These are phyloP conservation scores for Heptranchias perlo DNA, from an alignment of 2,113 vertebrate species.

Conservation along the genomic window DNA sequence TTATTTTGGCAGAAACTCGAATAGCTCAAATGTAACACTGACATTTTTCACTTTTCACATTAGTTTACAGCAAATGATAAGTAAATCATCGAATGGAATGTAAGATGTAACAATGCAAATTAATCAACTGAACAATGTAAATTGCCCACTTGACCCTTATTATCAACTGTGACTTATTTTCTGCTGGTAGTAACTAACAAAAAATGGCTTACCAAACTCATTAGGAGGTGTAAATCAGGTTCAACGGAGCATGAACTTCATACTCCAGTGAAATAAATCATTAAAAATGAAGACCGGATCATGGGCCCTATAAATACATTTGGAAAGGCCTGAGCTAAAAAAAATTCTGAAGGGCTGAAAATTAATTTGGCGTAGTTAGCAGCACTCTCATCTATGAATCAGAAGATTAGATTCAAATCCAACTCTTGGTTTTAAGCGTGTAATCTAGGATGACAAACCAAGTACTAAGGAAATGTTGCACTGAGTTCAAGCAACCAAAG, in stretches of 20 bases:
- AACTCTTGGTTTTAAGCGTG: background rate
- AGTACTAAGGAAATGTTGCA: background rate
- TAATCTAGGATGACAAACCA: background rate
- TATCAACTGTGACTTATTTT: background rate
- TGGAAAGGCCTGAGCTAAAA: background rate
- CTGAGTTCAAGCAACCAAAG: background rate
- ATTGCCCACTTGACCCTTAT: background rate
- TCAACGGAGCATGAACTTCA: background rate
- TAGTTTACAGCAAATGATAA: background rate
- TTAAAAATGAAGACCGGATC: background rate
- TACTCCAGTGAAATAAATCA: background rate
- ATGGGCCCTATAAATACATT: background rate
- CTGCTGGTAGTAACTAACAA: background rate
- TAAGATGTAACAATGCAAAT: background rate
- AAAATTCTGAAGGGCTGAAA: background rate
- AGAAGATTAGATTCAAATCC: background rate
- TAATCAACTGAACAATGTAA: background rate
- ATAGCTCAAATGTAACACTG: background rate
- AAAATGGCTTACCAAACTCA: background rate
- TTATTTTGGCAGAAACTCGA: background rate
- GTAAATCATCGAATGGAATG: background rate
- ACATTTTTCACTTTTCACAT: background rate
- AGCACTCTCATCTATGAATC: background rate
- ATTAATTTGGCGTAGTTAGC: background rate
- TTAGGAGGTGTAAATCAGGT: background rate